Base-by-base conservation (phyloP, 2,888 invertebrate species). In the Microdon myrmicae region DNA sequence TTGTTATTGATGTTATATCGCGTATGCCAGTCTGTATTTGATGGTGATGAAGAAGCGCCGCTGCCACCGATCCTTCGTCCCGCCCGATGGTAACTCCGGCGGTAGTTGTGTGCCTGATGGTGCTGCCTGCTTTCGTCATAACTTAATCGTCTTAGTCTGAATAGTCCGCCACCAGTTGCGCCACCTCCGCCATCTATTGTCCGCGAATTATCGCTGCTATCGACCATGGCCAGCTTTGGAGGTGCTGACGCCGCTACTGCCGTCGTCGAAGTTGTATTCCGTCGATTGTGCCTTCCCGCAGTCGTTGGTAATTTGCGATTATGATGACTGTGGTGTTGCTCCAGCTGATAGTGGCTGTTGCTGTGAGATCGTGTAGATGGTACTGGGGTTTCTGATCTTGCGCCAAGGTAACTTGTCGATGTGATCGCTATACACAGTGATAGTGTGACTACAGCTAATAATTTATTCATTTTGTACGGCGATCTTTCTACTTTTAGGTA, bases 361-460 rank as follows among this genome's bases (percentile, higher is more conserved):
- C 22, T 39, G 25, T 20, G 49, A 23, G 51, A 51, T 59, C 51
- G 51, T 44, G 49, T 34, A 32, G 29, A 48, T 28, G 34, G 28
- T 41, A 49, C 31, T 39, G 51, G 34, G 14, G 41, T 16, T 17
- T 64, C 64, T 16, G 56, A 43, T 58, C 64, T 56, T 64, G 64
- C 47, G 58, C 53, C 64, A 64, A 58, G 64, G 47, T 64, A 53
- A 53, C 58, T 64, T 58, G 64, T 47, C 58, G 64, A 64, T 47
- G 47, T 51, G 43, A 53, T 43, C 64, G 58, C 58, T 56, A 64
- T 53, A 47, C 58, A 64, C 29, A 58, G 31, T 41, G 58, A 51
- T 53, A 64, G 64, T 64, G 58, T 64, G 64, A 64, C 64, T 64
- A 64, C 25, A 35, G 53, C 53, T 58, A 64, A 64, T 64, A 64